Evolutionary conservation across 2,888 invertebrate genomes (phyloP).

Genomic region (Brachylomia viminalis): DNA sequence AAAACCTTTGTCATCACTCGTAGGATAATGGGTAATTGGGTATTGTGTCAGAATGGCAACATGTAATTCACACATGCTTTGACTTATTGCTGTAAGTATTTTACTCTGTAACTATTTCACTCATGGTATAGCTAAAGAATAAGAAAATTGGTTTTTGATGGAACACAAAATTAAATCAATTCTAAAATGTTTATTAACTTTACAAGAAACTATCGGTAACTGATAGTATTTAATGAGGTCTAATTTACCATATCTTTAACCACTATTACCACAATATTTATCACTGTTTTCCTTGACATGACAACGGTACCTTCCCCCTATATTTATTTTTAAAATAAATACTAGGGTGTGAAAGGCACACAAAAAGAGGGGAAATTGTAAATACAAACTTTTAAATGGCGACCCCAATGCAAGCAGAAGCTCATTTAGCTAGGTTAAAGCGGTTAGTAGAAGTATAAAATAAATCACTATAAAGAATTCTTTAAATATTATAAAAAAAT

Average conservation of each 20-base stretch:
- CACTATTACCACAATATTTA: constrained; percentile 48
- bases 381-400: not conserved
- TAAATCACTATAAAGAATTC: not conserved
- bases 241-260: constrained; percentile 17
- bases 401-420: not conserved
- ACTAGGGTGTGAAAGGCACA: constrained; percentile 17
- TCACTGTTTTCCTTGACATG: constrained; percentile 29
- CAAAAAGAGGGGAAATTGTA: constrained; percentile 1
- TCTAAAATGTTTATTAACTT: constrained; percentile 1
- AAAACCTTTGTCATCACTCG: constrained; percentile 25
- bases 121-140: not conserved
- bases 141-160: too few relatives aligned
- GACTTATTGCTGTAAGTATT: not conserved
- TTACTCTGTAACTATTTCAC: not conserved
- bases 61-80: not conserved
- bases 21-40: constrained; percentile 16
- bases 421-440: not conserved
- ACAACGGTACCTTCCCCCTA: constrained; percentile 2
- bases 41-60: constrained; percentile 2
- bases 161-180: not conserved
- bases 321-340: constrained; percentile 22
- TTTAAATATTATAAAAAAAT: not conserved
- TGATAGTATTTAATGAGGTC: constrained; percentile 14
- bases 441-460: not conserved
- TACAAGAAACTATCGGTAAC: not conserved